Evolutionary conservation across 2,888 invertebrate genomes (phyloP).

Genomic region (Myopa tessellatipennis): DNA sequence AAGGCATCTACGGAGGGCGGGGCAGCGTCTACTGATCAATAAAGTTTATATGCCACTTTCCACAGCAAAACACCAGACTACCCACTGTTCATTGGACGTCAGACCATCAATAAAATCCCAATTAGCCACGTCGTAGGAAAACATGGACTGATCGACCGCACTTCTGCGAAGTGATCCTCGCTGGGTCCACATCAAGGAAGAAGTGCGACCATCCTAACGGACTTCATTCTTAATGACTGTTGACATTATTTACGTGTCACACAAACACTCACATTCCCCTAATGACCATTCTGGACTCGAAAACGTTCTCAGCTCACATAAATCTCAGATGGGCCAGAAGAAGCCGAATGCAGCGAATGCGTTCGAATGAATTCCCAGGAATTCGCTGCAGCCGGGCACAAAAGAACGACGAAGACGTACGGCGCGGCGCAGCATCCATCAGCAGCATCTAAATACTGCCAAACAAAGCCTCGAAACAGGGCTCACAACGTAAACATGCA

Average conservation of each 20-base stretch:
- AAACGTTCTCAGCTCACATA: slow-evolving; percentile 9
- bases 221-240: background rate
- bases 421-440: slow-evolving; percentile 11
- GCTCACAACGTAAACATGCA: slow-evolving; percentile 13
- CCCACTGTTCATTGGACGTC: background rate
- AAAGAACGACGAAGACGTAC: background rate
- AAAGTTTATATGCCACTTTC: no score
- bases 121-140: slow-evolving; percentile 10
- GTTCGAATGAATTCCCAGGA: slow-evolving; percentile 26
- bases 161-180: slow-evolving; percentile 9
- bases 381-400: slow-evolving; percentile 3
- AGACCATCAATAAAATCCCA: slow-evolving; percentile 15
- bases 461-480: slow-evolving; percentile 21
- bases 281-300: slow-evolving; percentile 23
- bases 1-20: background rate
- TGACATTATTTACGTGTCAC: background rate
- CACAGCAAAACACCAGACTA: background rate
- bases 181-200: background rate
- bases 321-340: slow-evolving; percentile 6
- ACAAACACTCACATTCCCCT: slow-evolving; percentile 20
- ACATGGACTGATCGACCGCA: background rate
- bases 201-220: slow-evolving; percentile 27
- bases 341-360: background rate
- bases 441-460: slow-evolving; percentile 12
- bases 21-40: background rate